Base-by-base conservation (phyloP, 2,888 invertebrate genomes). In the Dastarcus helophoroides region DNA sequence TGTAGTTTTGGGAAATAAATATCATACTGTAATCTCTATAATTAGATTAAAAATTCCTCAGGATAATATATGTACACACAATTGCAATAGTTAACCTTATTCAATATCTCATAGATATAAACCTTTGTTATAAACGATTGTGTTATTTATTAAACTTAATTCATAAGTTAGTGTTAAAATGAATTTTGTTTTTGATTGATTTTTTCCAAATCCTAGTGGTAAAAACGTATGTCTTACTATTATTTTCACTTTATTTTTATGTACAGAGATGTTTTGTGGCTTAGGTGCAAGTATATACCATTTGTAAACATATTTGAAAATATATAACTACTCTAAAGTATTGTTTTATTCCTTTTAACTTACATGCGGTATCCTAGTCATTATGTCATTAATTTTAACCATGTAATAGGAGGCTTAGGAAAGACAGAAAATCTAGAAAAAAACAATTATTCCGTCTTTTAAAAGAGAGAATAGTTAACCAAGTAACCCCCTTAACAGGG, bases 241-340 rank as follows among this genome's bases (percentile, higher is more conserved):
- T 39, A 35, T 47, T 44, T 47, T 42, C 38, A 38, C 43, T 49
- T 42, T 36, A 39, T 40, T 44, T 48, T 53, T 48, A 42, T 56
- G 55, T 54, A 53, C 52, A 54, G 52, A 54, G 54, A 51, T 52
- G 48, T 53, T 56, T 56, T 48, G 51, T 54, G 51, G 55, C 54
- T 56, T 56, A 55, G 51, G 48, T 40, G 50, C 48, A 50, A 56
- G 46, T 54, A 55, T 57, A 53, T 54, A 55, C 54, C 50, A 56
- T 56, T 53, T 57, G 53, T 57, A 55, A 57, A 56, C 56, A 50
- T 54, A 56, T 54, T 53, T 51, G 50, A 55, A 55, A 53, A 50
- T 53, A 54, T 50, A 54, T 50, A 51, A 53, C 47, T 54, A 47
- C 42, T 39, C 42, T n/a, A n/a, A n/a, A n/a, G n/a, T n/a, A n/a